These are phyloP conservation scores for Clarias pachynema DNA, from an alignment of 2,797 vertebrate species.

Conservation along the genomic window DNA sequence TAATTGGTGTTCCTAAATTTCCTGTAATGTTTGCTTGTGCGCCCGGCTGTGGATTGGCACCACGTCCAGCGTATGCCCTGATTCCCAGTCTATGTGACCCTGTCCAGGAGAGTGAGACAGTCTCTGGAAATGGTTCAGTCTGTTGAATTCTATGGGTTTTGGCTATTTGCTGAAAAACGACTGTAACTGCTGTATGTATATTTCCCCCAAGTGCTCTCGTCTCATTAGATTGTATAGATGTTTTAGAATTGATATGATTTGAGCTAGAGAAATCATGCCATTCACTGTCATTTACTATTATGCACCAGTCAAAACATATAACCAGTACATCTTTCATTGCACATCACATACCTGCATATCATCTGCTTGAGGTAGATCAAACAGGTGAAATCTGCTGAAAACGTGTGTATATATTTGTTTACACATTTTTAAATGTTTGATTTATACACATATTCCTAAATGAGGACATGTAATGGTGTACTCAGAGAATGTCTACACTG, in stretches of 20 bases:
- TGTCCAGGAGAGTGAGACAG: no score
- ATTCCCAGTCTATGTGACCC: no score
- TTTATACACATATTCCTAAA: neutral
- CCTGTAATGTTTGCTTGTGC: no score
- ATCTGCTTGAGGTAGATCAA: conserved; percentile 40
- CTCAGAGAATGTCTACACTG: conserved; percentile 10
- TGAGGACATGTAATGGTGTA: neutral
- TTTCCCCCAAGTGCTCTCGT: conserved; percentile 51
- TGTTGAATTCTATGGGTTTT: conserved; percentile 34
- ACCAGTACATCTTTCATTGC: conserved; percentile 8
- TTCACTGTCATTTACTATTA: conserved; percentile 34
- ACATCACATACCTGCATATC: conserved; percentile 23
- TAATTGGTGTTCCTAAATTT: no score
- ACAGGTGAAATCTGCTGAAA: conserved; percentile 19
- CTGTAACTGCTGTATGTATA: conserved; percentile 32
- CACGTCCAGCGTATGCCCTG: no score
- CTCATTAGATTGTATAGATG: conserved; percentile 53
- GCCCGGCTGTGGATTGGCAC: no score
- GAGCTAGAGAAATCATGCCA: conserved; percentile 14
- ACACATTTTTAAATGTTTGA: conserved; percentile 27
- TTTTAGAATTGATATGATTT: conserved; percentile 36
- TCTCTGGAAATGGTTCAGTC: neutral
- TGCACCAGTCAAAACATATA: conserved; percentile 18
- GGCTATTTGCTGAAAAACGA: conserved; percentile 10
- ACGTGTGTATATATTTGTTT: conserved; percentile 41